A percentile compares a stretch with the other conserved stretches of the same genome.
Evolutionary conservation across 2,113 vertebrate species (phyloP).

Genomic region (Ceyx margarethae): DNA sequence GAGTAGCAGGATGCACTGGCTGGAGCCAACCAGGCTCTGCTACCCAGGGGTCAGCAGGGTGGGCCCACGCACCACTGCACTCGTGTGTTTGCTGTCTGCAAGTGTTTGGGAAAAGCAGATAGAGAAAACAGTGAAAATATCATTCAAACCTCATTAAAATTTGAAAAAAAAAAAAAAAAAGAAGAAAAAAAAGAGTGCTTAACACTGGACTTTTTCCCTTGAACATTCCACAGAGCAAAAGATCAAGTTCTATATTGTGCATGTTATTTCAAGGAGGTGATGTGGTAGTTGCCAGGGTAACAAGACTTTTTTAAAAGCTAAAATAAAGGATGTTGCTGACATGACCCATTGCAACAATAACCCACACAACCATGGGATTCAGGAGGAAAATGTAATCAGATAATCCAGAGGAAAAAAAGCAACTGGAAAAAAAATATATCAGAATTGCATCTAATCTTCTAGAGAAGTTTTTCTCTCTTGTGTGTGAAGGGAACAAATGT

Average conservation of each 20-base stretch:
- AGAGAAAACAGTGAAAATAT: neutral
- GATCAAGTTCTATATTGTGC: conserved; percentile 12
- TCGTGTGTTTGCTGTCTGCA: neutral
- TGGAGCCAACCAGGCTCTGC: neutral
- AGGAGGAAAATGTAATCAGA: neutral
- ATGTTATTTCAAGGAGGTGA: conserved; percentile 24
- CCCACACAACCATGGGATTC: neutral
- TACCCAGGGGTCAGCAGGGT: neutral
- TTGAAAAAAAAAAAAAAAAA: neutral
- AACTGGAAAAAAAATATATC: neutral
- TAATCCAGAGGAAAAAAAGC: neutral
- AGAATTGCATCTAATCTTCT: neutral
- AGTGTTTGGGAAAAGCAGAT: neutral
- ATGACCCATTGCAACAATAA: neutral
- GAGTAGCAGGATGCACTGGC: neutral
- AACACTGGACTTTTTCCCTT: neutral
- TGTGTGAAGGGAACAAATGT: neutral
- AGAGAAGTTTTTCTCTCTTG: neutral
- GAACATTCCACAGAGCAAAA: conserved; percentile 10
- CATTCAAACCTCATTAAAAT: neutral
- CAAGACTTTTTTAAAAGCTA: neutral
- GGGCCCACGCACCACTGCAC: neutral
- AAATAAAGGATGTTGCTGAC: neutral
- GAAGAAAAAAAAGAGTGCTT: neutral
- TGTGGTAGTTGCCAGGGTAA: conserved; percentile 20